Percentiles rank a stretch among this genome's conserved stretches.
phyloP scores from a whole-genome alignment of 23 tunicate species.

The Aplidium turbinatum region DNA sequence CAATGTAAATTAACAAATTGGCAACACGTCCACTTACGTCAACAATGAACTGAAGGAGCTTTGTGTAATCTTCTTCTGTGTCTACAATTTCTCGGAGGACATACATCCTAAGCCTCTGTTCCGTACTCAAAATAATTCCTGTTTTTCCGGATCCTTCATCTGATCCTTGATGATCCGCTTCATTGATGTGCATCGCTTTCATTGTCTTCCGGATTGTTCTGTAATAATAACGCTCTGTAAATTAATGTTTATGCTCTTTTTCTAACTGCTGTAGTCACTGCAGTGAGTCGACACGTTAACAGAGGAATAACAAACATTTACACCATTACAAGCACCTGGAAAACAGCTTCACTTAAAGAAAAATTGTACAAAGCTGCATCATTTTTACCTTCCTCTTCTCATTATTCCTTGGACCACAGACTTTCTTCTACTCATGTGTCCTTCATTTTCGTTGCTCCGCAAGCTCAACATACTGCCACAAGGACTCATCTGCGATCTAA shows the following conservation, averaged over 20 bases:
- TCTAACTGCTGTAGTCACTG: too few species aligned
- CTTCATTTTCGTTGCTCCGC: neutral
- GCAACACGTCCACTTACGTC: slow-evolving; percentile 56
- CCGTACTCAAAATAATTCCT: slow-evolving; percentile 31
- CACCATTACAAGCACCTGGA: too few species aligned
- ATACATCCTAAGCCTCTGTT: slow-evolving; percentile 57
- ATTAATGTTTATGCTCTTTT: too few species aligned
- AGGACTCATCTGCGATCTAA: too few species aligned
- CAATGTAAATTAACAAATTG: too few species aligned
- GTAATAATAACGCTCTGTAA: too few species aligned
- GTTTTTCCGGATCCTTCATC: neutral
- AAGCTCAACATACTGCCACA: too few species aligned
- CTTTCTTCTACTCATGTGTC: neutral
- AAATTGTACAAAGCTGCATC: too few species aligned
- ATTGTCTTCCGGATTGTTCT: neutral
- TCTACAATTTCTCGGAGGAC: slow-evolving; percentile 57
- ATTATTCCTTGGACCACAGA: too few species aligned
- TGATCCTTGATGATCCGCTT: neutral
- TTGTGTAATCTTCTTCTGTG: slow-evolving; percentile 58
- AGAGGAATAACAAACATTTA: too few species aligned
- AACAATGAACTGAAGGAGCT: slow-evolving; percentile 46
- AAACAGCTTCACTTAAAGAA: too few species aligned
- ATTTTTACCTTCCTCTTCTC: slow-evolving; percentile 18
- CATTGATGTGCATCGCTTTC: neutral
- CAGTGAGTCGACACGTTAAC: too few species aligned